Base-by-base conservation (phyloP, 2,888 invertebrate genomes). In the Drosophila kuntzei region DNA sequence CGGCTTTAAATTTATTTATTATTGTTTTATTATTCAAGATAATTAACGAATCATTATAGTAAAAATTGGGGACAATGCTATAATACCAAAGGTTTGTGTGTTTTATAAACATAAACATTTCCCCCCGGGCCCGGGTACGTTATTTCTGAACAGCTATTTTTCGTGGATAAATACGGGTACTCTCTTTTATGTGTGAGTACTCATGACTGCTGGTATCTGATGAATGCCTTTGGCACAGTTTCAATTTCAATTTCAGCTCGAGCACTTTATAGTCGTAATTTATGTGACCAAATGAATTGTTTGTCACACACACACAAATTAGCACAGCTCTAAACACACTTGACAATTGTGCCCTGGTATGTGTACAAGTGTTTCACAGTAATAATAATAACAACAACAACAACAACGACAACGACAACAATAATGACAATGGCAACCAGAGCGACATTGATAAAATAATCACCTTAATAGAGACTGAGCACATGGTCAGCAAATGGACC, bases 371-470 rank as follows among this genome's bases (percentile, higher is more conserved):
- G 85, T 77, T 75, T 63, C 46, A 71, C 47, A 57, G 12, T 27
- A 57, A 43, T 51, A 74, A 37, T 43, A 54, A 46, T 39, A 55
- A 57, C 51, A 61, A 25, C 12, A 49, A 22, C 8, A 53, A 37
- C 8, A 46, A 20, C n/a, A 47, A 22, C 11, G 49, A 39, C 18
- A 49, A 32, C 12, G 37, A 20, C 2, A 41, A 39, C 9, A 62
- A 50, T 57, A 58, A 55, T 68, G 54, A 76, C 76, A 79, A 78
- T 70, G 61, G 29, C 72, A 80, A 66, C 61, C 72, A 59, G 51
- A 58, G 63, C 76, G 75, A 78, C 81, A 83, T 79, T 83, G 79
- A 83, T 82, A 70, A 66, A 69, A 66, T 80, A 80, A 84, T 82
- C 81, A 74, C 68, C 68, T 71, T 57, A 68, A 76, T 76, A 50